Base-by-base conservation (phyloP, 2,113 vertebrate species). In the Tachycineta bicolor region DNA sequence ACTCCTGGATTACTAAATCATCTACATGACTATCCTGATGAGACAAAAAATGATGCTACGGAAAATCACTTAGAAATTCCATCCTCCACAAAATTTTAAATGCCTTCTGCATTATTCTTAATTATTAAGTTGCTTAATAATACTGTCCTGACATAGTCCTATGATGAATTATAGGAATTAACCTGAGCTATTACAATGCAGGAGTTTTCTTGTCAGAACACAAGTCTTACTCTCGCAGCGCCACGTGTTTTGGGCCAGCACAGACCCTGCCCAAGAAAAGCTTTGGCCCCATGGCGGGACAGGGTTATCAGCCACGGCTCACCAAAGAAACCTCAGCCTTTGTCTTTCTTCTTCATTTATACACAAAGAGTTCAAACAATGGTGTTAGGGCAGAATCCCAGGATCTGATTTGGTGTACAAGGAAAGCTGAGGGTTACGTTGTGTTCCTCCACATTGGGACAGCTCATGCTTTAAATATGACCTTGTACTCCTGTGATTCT, bases 331-430 rank as follows among this genome's bases (percentile, higher is more conserved):
- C 37, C 59, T 62, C 89, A 96, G 82, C 69, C 11, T 26, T 86
- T 64, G 67, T 50, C 80, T 67, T 94, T 89, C 71, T 79, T 59
- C 39, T 55, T 95, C 71, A 80, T 94, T 97, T 92, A 87, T 76
- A 93, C 62, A 92, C 82, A 94, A 70, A 74, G 75, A 44, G 64
- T 91, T 92, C 93, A 96, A 94, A 93, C 77, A 76, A 70, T 88
- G 73, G 89, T 53, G 47, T 68, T 78, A 92, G 92, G 84, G 77
- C 47, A 94, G 81, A 90, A 94, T 81, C 75, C 56, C n/a, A 89
- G 80, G 80, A 89, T 92, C 47, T 93, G 89, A 37, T 47, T 92
- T 83, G 78, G 58, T 59, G 76, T 82, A 25, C 31, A 88, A 59
- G 94, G 89, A 93, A 94, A 94, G 64, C n/a, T 63, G 78, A 70